Evolutionary conservation across 2,888 invertebrate genomes (phyloP).

Genomic region (Elegia similella): DNA sequence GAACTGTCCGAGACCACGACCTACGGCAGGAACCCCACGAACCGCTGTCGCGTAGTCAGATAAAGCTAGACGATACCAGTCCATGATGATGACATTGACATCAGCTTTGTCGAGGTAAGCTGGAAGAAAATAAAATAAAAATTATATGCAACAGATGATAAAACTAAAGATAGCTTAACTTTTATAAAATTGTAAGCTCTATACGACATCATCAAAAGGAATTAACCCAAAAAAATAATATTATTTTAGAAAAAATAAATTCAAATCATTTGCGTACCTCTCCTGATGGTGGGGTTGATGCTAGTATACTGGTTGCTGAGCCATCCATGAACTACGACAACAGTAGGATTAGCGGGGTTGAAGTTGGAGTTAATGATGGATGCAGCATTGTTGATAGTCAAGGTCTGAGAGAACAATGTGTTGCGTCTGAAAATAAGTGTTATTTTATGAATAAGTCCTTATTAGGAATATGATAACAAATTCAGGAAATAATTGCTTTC

Average conservation of each 20-base stretch:
- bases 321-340: conserved; percentile 58
- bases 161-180: no score
- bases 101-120: conserved; percentile 43
- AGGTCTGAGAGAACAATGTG: conserved; percentile 32
- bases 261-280: conserved; percentile 35
- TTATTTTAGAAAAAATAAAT: no score
- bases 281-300: conserved; percentile 44
- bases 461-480: no score
- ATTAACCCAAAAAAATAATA: no score
- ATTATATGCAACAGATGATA: no score
- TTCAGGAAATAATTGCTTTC: no score
- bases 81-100: conserved; percentile 53
- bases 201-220: no score
- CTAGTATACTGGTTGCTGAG: conserved; percentile 42
- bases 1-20: conserved; percentile 55
- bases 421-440: conserved; percentile 38
- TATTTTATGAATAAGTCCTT: no score
- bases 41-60: conserved; percentile 45
- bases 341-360: conserved; percentile 39
- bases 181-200: no score
- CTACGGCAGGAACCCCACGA: conserved; percentile 46
- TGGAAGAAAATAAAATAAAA: conserved; percentile 25
- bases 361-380: conserved; percentile 52
- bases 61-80: conserved; percentile 50
- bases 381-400: conserved; percentile 38